These are phyloP conservation scores for Strix uralensis DNA, from an alignment of 2,113 vertebrate genomes.

Conservation along the genomic window DNA sequence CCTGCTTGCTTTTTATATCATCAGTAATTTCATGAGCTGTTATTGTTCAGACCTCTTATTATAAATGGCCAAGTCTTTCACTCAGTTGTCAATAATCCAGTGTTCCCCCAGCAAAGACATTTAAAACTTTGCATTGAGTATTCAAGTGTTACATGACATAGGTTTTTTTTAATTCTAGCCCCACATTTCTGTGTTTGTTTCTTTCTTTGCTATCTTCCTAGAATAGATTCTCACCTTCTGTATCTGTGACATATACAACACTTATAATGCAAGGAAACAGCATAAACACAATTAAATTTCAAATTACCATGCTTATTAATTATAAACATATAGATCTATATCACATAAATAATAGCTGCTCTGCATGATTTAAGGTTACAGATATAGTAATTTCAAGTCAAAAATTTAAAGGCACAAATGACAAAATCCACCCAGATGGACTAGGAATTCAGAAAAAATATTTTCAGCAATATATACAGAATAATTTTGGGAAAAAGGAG, in stretches of 20 bases:
- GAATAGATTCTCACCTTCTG: neutral
- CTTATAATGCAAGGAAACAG: neutral
- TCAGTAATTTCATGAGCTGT: neutral
- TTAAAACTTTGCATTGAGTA: neutral
- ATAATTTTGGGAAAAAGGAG: neutral
- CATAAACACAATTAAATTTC: neutral
- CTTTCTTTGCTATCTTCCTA: neutral
- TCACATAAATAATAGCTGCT: neutral
- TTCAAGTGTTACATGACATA: neutral
- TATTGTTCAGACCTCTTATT: neutral
- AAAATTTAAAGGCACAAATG: neutral
- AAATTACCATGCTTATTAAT: neutral
- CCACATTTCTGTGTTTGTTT: neutral
- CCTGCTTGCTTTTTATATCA: neutral
- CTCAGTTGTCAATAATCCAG: neutral
- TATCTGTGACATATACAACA: neutral
- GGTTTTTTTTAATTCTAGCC: neutral
- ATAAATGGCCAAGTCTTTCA: neutral
- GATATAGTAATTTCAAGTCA: neutral
- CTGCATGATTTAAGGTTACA: neutral
- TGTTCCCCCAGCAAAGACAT: neutral
- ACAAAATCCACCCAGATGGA: neutral
- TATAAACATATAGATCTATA: neutral
- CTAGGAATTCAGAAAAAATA: neutral
- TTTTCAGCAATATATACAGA: neutral